Evolutionary conservation across 1,140 invertebrate genomes (phyloP), one percentile per base, ranked within the genome.

Genomic region (Leptinotarsa texana): DNA sequence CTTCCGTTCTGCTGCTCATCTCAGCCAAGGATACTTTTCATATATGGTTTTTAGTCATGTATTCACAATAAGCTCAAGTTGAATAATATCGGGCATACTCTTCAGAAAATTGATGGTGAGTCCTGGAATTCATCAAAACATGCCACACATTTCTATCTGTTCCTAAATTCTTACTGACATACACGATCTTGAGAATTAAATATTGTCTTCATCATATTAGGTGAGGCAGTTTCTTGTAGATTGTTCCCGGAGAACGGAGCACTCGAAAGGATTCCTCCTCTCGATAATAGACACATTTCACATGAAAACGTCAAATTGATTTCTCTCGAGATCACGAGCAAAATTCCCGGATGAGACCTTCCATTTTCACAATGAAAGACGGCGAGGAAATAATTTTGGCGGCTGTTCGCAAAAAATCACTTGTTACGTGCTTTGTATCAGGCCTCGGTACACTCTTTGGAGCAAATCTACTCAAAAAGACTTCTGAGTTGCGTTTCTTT

Each of bases 281-380:
- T 42, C 42, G 42, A 42, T 67, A 67, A 67, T 67, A 67, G 27
- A 67, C 65, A 67, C 65, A 67, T 67, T 42, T 67, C 65, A 17
- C 21, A 67, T 67, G 24, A 67, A 67, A 15, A 67, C 65, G 65
- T 67, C 22, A 42, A 42, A 67, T 67, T 57, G 65, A 67, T 67
- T 67, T 27, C 65, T 67, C 65, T 1, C 18, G 65, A 67, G 65
- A 67, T 67, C 42, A 67, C 17, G 65, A 67, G 42, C 65, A 33
- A 67, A 63, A 67, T 67, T 67, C 65, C 65, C 65, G 42, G 42
- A 67, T 24, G 65, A 67, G 65, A 67, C 65, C 18, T 67, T 67
- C 65, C 42, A 67, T 24, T 42, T 67, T 27, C 17, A 67, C 65
- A 67, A 67, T 67, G 42, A 67, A 67, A 67, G 65, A 67, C 65